A percentile compares a stretch with the other conserved stretches of the same genome.
phyloP scores from a whole-genome alignment of 2,888 invertebrate genomes.

The Lasioglossum lativentre region DNA sequence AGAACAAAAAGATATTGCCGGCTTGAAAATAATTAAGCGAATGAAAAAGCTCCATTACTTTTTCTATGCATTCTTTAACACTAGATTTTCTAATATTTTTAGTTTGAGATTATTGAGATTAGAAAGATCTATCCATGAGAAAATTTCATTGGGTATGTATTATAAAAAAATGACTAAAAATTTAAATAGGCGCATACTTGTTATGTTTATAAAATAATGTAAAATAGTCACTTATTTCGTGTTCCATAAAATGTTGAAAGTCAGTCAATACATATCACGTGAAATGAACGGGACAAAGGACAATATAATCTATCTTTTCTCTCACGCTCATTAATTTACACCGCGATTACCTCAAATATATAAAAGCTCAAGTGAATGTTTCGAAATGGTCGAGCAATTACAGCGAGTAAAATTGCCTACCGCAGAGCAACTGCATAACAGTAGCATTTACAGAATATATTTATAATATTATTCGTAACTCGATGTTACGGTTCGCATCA shows the following conservation, averaged over 20 bases:
- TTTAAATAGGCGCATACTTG: no score
- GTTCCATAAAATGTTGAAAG: no score
- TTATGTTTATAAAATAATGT: no score
- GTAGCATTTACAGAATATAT: background rate
- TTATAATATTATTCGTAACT: background rate
- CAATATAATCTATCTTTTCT: background rate
- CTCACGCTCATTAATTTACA: background rate
- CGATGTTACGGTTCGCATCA: background rate
- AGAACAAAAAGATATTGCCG: background rate
- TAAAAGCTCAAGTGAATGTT: background rate
- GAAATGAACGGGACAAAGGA: no score
- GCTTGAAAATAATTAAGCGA: background rate
- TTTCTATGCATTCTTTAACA: background rate
- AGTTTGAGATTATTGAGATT: no score
- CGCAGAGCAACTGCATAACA: background rate
- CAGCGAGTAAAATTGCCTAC: background rate
- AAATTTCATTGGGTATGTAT: no score
- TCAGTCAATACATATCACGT: no score
- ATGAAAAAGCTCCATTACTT: background rate
- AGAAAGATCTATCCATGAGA: no score
- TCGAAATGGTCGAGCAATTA: background rate
- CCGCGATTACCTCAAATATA: background rate
- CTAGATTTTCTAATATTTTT: no score
- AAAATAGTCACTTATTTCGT: no score
- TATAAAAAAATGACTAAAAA: no score